Conservation (phyloP, 2,888 invertebrate genomes). For the Hirtodrosophila trivittata region DNA sequence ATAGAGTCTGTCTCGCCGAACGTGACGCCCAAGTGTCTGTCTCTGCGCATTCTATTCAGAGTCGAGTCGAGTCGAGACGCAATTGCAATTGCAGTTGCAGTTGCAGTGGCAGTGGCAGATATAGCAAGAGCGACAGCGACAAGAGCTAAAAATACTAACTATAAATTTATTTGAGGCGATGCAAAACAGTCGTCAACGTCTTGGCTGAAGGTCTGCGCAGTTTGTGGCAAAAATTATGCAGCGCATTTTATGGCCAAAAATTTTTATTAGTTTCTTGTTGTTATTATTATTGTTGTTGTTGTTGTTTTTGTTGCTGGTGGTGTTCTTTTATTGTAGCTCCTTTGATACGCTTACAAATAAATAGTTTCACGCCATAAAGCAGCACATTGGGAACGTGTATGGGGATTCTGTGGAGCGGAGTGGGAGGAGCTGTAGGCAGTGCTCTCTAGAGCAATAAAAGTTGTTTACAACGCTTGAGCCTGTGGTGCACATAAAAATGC, state of each 20-base stretch:
- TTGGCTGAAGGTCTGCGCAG: conserved; percentile 67
- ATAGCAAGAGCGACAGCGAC: conserved; percentile 24
- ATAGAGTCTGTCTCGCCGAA: conserved; percentile 30
- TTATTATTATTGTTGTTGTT: conserved; percentile 21
- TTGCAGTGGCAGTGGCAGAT: conserved; percentile 18
- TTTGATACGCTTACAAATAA: conserved; percentile 77
- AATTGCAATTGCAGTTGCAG: conserved; percentile 11
- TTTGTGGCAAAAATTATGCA: conserved; percentile 58
- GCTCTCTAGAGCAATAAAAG: conserved; percentile 59
- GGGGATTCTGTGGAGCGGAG: neutral
- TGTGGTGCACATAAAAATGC: conserved; percentile 70
- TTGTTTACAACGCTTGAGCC: conserved; percentile 74
- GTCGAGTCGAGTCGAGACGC: conserved; percentile 7
- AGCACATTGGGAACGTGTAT: conserved; percentile 9
- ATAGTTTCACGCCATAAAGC: conserved; percentile 75
- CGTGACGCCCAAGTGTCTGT: conserved; percentile 72
- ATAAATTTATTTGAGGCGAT: conserved; percentile 64
- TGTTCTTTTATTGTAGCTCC: conserved; percentile 57
- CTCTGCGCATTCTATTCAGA: conserved; percentile 33
- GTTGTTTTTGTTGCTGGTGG: conserved; percentile 24
- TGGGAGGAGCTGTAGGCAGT: conserved; percentile 1
- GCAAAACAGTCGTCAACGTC: conserved; percentile 51
- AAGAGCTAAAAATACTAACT: conserved; percentile 64
- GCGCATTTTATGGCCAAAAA: conserved; percentile 63
- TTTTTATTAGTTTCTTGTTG: conserved; percentile 36